Evolutionary conservation across 2,113 vertebrate species (phyloP), one percentile per base, ranked within the genome.

Genomic region (Myotis davidii): DNA sequence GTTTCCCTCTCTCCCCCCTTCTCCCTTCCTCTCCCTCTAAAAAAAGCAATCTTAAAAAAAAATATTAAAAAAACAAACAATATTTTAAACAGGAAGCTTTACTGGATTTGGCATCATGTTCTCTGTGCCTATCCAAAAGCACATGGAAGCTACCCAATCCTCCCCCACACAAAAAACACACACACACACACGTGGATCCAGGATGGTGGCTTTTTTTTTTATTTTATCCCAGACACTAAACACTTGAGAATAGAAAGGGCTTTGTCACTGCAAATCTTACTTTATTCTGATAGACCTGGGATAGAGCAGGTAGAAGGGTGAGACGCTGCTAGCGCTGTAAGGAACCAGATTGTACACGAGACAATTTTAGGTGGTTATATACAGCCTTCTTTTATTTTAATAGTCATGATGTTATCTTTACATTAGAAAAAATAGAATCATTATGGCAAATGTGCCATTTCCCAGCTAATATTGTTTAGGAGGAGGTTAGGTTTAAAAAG

Each of bases 11-110:
- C 59, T 9, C 25, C 4, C 6, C 56, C 0, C 56, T 59, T 59
- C 10, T 27, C 25, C 59, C 25, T 61, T 61, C 23, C 8, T 61
- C 25, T 27, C 25, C 59, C 59, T 61, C 59, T 61, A 27, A 61
- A 61, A 61, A 61, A 61, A 61, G 23, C 23, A 61, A 61, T 61
- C 25, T 61, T 61, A 11, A 61, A 61, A 61, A 59, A 61, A 61
- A 61, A 61, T 12, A 9, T 61, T 61, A 11, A 61, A 61, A 61
- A 27, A 27, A 61, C 23, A 61, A 61, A 52, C 25, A 84, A 5
- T 56, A 87, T 85, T 61, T 84, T 54, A 42, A 94, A 85, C 42
- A 81, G 52, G 37, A 92, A 37, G 42, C 77, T 83, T 48, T 52
- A 23, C 13, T 56, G 20, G 27, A 29, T 83, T 56, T 90, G n/a